A percentile compares a stretch with the other conserved stretches of the same genome.
Conservation (phyloP, 2,888 invertebrate genomes). For the Tuberolachnus salignus region DNA sequence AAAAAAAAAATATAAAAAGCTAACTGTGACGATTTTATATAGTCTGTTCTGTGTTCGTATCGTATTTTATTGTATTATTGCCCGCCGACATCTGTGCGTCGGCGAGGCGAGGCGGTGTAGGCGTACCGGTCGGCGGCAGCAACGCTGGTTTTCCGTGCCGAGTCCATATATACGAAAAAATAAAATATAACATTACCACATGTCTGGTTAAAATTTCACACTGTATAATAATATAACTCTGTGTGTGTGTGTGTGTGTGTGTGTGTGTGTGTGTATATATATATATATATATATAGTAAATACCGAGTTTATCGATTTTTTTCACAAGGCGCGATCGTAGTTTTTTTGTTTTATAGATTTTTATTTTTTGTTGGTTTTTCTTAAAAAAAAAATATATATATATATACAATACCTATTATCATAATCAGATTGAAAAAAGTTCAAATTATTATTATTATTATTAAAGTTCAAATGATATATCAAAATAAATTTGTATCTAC, state of each 20-base stretch:
- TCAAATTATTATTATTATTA: no score
- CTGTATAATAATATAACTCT: no score
- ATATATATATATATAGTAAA: no score
- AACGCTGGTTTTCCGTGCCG: conserved; percentile 34
- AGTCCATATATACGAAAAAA: neutral
- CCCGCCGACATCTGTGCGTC: conserved; percentile 42
- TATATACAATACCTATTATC: no score
- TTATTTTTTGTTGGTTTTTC: neutral
- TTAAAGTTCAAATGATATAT: no score
- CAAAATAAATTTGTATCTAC: no score
- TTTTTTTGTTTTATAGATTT: neutral
- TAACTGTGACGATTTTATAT: conserved; percentile 6
- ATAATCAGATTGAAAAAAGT: no score
- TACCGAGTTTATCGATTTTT: conserved; percentile 25
- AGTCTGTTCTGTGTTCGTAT: neutral
- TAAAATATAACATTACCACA: neutral
- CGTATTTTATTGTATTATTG: neutral
- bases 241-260: no score
- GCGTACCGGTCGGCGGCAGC: conserved; percentile 29
- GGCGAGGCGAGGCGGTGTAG: conserved; percentile 31
- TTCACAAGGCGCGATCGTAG: neutral
- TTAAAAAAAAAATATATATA: no score
- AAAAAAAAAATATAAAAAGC: no score
- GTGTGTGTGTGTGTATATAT: no score
- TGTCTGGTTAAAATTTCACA: conserved; percentile 38